These are phyloP conservation scores for Brachionus koreanus DNA, from an alignment of 1,140 invertebrate species.

Conservation along the genomic window DNA sequence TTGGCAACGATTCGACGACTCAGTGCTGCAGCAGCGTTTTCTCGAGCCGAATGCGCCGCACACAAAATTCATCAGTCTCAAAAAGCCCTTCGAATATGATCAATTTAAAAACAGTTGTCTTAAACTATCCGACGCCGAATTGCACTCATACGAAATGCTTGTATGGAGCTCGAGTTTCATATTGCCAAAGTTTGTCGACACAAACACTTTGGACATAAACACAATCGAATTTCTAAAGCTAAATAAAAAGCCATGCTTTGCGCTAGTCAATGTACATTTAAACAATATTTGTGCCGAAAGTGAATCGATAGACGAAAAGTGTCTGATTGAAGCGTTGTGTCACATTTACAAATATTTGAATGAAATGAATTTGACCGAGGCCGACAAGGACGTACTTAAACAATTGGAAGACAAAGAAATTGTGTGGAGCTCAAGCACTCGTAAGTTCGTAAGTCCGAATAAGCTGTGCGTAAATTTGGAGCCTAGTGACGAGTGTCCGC, in stretches of 20 bases:
- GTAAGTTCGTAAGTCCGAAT: not conserved
- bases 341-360: constrained; percentile 27
- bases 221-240: constrained; percentile 31
- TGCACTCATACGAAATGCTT: not conserved
- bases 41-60: not conserved
- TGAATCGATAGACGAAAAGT: not conserved
- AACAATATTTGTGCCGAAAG: not conserved
- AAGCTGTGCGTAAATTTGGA: constrained; percentile 5
- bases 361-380: constrained; percentile 9
- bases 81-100: constrained; percentile 1
- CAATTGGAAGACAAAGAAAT: constrained; percentile 35
- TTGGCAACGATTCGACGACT: constrained; percentile 34
- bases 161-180: constrained; percentile 15
- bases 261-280: not conserved
- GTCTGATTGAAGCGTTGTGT: not conserved
- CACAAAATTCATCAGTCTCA: not conserved
- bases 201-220: not conserved
- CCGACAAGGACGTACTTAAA: constrained; percentile 18
- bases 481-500: not conserved
- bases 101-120: not conserved
- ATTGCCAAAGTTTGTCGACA: constrained; percentile 19
- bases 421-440: not conserved
- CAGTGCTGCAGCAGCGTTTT: constrained; percentile 4
- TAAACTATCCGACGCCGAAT: constrained; percentile 20
- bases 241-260: constrained; percentile 32